Evolutionary conservation across 1,140 invertebrate genomes (phyloP), one percentile per base, ranked within the genome.

Genomic region (Archivesica marissinica): DNA sequence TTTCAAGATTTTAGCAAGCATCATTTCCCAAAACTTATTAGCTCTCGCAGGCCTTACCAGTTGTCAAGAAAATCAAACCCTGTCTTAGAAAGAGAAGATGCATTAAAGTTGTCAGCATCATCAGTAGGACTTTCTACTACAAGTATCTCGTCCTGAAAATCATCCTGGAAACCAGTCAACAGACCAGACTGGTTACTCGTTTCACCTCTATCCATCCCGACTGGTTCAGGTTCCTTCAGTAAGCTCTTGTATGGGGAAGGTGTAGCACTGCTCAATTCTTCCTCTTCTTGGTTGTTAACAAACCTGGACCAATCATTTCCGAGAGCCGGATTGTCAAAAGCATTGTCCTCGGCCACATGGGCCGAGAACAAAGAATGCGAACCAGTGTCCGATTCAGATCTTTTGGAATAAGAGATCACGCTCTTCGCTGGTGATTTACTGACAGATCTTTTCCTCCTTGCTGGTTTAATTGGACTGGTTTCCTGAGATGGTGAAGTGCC

Each of bases 31-130:
- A n/a, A n/a, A n/a, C n/a, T n/a, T n/a, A n/a, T n/a, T n/a, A n/a
- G n/a, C n/a, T n/a, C n/a, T n/a, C n/a, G n/a, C n/a, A n/a, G n/a
- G n/a, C n/a, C 11, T 85, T 70, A 85, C 82, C 82, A 85, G 50
- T 85, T 77, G 44, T 85, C 82, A 50, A 85, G 72, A 38, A 85
- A 85, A 25, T 77, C 82, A 54, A 85, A 85, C 1, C 82, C 82
- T 39, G 82, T 85, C 50, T 85, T 85, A 15, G 47, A 68, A 0
- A 84, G 23, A 23, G 50, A 25, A 30, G 81, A 84, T 38, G 68
- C 39, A 75, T 83, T 75, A 6, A 56, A 41, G 13, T 7, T 39
- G 23, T 64, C 77, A 25, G 3, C 20, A 11, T 68, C 59, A 39
- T 59, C 47, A 3, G 52, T 38, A 52, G 28, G 15, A 1, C 28